Base-by-base conservation (phyloP, 1,140 invertebrate genomes). In the Lasioglossum albipes region DNA sequence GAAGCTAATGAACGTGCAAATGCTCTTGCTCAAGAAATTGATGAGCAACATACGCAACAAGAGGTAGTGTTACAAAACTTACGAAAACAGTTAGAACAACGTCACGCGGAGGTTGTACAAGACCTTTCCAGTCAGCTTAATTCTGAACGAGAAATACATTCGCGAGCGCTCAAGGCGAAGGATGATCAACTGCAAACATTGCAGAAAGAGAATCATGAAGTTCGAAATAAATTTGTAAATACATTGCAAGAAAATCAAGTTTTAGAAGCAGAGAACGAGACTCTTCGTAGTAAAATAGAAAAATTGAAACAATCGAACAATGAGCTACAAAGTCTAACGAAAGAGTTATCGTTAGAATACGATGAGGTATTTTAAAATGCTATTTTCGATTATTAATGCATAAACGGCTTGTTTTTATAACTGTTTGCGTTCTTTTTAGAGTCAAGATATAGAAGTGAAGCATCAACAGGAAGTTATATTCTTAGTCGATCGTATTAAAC, bases 11-110 rank as follows among this genome's bases (percentile, higher is more conserved):
- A 96, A 49, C 93, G 97, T 79, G 96, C 97, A 0, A 94, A 95
- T 10, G 86, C 97, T 54, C 91, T 98, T 31, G 97, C 97, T 2
- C 96, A 97, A 78, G 98, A 99, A 92, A 96, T 98, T 2, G 98
- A 99, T 90, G 98, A 98, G 71, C 96, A 97, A 86, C 97, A 98
- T 91, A 94, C 95, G 0, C 94, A 95, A 61, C 94, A 98, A 85
- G 97, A 98, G 91, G 95, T 95, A 78, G 95, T 95, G 42, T 93
- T 95, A 69, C 94, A 96, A 88, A 94, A 95, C 59, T 95, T 96
- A 73, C 93, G 96, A 59, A 96, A 95, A 67, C 93, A 95, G 69
- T 89, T 97, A 4, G 97, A 98, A 87, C 94, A 95, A 62, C 95
- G 96, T 77, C 97, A 98, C 88, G 91, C 95, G 1, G 97, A 97